Base-by-base conservation (phyloP, 2,797 vertebrate species). In the Urocyon cinereoargenteus region DNA sequence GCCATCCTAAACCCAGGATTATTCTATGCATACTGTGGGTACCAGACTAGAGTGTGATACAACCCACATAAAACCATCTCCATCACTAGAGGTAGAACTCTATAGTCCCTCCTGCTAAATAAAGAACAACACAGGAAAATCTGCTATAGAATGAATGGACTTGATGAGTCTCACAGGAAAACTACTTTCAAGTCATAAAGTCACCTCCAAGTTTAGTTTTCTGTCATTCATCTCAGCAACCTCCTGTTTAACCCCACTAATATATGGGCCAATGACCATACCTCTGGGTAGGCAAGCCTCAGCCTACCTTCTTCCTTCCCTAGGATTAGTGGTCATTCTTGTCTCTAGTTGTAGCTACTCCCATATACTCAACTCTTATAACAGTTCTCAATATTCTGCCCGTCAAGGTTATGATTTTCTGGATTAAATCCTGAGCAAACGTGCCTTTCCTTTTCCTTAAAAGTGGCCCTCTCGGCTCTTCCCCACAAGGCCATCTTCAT, bases 371-470 rank as follows among this genome's bases (percentile, higher is more conserved):
- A 9, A 55, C 45, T 68, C 31, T 92, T 97, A 14, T 61, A 91
- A 64, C 10, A 72, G 14, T 89, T 90, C 53, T 93, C 55, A 59
- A 51, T 92, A 92, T 79, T 97, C n/a, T 92, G 18, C 40, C 68
- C 92, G 72, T n/a, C 16, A 86, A 51, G 62, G 13, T 86, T 81
- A 83, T 70, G 51, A 79, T 89, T 96, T 98, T 94, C 45, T 68
- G 21, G 90, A 94, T 94, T 82, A 64, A 94, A 85, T 77, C 26
- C 73, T 78, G 26, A 88, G 18, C 40, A 91, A 96, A 28, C 8
- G 13, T 82, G 55, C 5, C 16, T 96, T 97, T 64, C 28, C 22
- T 88, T 82, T 95, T 85, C 95, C 96, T 96, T 95, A n/a, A 96
- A 96, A 75, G 14, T 96, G 16, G 10, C 6, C 14, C 24, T 5